Base-by-base conservation (phyloP, 2,888 invertebrate genomes). In the Agrochola macilenta region DNA sequence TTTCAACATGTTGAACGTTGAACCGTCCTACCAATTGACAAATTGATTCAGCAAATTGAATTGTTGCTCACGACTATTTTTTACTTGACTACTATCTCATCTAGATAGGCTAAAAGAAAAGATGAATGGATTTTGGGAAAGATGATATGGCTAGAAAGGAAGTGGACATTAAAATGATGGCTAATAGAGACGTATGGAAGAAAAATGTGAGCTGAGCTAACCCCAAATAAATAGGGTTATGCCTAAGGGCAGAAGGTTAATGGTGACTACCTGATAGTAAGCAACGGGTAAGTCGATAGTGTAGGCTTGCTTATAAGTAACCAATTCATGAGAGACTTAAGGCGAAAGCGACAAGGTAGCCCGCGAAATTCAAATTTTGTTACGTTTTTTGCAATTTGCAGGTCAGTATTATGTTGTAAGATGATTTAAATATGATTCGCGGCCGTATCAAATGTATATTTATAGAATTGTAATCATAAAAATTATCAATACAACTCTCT, bases 11-110 rank as follows among this genome's bases (percentile, higher is more conserved):
- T 46, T 78, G 78, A 81, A 81, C 78, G 64, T 78, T 81, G 82
- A 81, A 78, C 78, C 82, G 75, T 26, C 3, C 52, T 0, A 35
- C 64, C 75, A 78, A 78, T 78, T 78, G 78, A 78, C 57, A 81
- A 78, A 78, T 81, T 81, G 82, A 65, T 64, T 63, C 64, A 11
- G 43, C 43, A 65, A 65, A 78, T 81, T 75, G 82, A 78, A 76
- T 76, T 79, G 78, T 75, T 81, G 81, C 52, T 81, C 49, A 1
- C 26, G 81, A 52, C 23, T 52, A 20, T 20, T 81, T 79, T 54
- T 72, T 63, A 39, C 63, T 26, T 30, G 54, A 35, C 60, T 39
- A 35, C 58, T 54, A 70, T 30, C 2, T 5, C 52, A 69, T 69
- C 23, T 69, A 11, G 60, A 30, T 60, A 60, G 8, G 17, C 17